Conservation (phyloP, 2,113 vertebrate species). For the Phalacrocorax carbo region DNA sequence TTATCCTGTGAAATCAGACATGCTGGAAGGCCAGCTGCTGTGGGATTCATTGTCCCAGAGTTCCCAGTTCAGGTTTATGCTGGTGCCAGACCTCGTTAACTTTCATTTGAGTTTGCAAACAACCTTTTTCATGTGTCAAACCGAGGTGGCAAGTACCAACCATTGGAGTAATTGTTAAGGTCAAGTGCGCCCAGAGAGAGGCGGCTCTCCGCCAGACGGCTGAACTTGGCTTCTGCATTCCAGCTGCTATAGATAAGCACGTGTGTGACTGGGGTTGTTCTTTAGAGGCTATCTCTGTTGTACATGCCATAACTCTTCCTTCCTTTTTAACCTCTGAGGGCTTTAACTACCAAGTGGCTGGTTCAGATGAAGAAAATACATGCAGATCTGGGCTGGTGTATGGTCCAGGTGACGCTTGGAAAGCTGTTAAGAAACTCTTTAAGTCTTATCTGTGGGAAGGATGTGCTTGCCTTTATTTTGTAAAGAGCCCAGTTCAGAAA, state of each 20-base stretch:
- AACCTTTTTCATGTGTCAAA: neutral
- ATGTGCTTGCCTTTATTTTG: neutral
- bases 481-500: neutral
- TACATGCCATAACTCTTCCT: neutral
- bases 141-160: neutral
- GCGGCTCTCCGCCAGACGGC: neutral
- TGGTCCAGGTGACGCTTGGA: neutral
- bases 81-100: constrained; percentile 40
- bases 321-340: neutral
- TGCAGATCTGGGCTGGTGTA: neutral
- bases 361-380: neutral
- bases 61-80: neutral
- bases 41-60: neutral
- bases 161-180: constrained; percentile 18
- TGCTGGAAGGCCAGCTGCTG: neutral
- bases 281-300: neutral
- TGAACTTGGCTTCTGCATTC: constrained; percentile 28
- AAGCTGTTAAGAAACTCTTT: neutral
- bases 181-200: constrained; percentile 9
- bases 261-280: neutral
- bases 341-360: neutral
- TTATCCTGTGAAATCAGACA: constrained; percentile 23
- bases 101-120: constrained; percentile 29
- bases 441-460: neutral
- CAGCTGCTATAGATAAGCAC: constrained; percentile 9